Conservation (phyloP, 2,113 vertebrate genomes). For the Salminus brasiliensis region DNA sequence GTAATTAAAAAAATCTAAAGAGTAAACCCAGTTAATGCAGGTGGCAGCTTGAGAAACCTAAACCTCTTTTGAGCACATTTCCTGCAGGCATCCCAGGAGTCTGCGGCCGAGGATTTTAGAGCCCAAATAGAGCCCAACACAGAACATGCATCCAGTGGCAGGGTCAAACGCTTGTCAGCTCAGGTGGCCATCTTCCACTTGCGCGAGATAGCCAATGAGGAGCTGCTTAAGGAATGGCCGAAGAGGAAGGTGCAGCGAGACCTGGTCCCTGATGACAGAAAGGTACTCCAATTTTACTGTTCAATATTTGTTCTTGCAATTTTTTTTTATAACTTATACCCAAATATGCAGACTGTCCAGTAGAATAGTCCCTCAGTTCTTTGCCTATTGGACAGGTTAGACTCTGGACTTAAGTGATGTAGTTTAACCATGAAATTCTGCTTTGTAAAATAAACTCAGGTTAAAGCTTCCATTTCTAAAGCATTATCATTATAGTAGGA, state of each 20-base stretch:
- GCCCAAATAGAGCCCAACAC: constrained; percentile 73
- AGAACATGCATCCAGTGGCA: constrained; percentile 74
- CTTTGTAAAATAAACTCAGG: too few species aligned
- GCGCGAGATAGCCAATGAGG: constrained; percentile 89
- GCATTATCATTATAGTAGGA: too few species aligned
- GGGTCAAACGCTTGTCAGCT: constrained; percentile 87
- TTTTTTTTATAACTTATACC: too few species aligned
- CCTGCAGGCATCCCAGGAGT: constrained; percentile 57
- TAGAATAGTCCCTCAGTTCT: constrained; percentile 3
- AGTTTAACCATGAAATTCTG: too few species aligned
- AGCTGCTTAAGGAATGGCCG: constrained; percentile 92
- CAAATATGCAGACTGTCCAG: too few species aligned
- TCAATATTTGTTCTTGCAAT: too few species aligned
- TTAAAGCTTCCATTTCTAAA: too few species aligned
- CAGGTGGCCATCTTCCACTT: constrained; percentile 92
- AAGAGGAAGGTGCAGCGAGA: constrained; percentile 93
- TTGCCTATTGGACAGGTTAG: too few species aligned
- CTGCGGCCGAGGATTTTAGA: constrained; percentile 71
- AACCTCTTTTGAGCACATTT: not conserved
- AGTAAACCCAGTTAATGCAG: too few species aligned
- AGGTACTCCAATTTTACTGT: constrained; percentile 58
- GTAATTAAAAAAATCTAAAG: too few species aligned
- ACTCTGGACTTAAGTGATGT: too few species aligned
- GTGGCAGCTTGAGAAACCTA: not conserved
- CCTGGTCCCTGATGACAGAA: constrained; percentile 90